Evolutionary conservation across 2,888 invertebrate genomes (phyloP), one percentile per base, ranked within the genome.

Genomic region (Mythimna ferrago): DNA sequence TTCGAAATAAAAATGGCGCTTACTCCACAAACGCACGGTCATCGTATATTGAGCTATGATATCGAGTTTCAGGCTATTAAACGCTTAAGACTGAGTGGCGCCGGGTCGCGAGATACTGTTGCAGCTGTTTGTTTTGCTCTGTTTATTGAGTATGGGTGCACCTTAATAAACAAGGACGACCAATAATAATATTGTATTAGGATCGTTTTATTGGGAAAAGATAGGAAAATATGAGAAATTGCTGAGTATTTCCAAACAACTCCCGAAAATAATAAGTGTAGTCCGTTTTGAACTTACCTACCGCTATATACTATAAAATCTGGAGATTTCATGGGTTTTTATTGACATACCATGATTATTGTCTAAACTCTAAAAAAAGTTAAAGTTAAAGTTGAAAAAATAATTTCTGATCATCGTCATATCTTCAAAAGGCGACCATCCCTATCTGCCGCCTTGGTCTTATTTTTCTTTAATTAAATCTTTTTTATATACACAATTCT

Each of bases 11-110:
- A 62, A 51, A 69, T 76, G 80, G 72, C 71, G 70, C 62, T 73
- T 77, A 71, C 69, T 61, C 73, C 51, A 53, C 19, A 56, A 84
- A 73, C 68, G 26, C 56, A 64, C 44, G 14, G 61, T 54, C 44
- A 67, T 53, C 11, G n/a, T 71, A 71, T 81, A 73, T 60, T 16
- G 35, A 58, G 19, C 26, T 51, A 53, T 32, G 32, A 72, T 82
- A 82, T 84, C 57, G 38, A 68, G 65, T 84, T 82, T 71, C 85
- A 64, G 38, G 65, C 74, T 73, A 82, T 75, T 75, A 71, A 82
- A 76, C 71, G 71, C 66, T 76, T 63, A 78, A 66, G 66, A 73
- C 70, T n/a, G 60, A 75, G 67, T 71, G 70, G 73, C 67, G 65
- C 66, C 69, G n/a, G 35, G 35, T 53, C 48, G n/a, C 51, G 6